These are phyloP conservation scores for Antennarius striatus DNA, from an alignment of 2,113 vertebrate species.

Conservation along the genomic window DNA sequence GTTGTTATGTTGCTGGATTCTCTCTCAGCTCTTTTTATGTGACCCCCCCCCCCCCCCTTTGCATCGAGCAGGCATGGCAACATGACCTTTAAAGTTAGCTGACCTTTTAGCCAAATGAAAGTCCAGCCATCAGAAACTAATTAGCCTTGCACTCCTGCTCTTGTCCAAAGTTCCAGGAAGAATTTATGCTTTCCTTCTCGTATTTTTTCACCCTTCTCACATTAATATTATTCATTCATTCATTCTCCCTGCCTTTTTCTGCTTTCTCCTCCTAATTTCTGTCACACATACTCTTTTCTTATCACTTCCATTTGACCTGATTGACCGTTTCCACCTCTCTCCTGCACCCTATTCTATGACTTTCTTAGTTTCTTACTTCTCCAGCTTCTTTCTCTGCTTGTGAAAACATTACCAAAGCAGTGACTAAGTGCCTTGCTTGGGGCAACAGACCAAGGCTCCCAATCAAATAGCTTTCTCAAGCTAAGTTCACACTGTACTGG, in stretches of 20 bases:
- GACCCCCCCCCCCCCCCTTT: constrained; percentile 36
- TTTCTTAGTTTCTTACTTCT: constrained; percentile 22
- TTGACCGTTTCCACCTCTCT: constrained; percentile 45
- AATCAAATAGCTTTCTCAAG: constrained; percentile 65
- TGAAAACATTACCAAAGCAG: constrained; percentile 62
- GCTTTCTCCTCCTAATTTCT: constrained; percentile 26
- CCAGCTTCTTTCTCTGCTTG: constrained; percentile 30
- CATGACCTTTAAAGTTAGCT: constrained; percentile 76
- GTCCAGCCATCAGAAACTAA: constrained; percentile 73
- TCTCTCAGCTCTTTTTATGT: constrained; percentile 31
- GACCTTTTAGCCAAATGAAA: constrained; percentile 78
- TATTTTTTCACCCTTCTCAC: constrained; percentile 17
- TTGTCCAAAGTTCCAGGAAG: constrained; percentile 53
- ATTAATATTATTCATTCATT: constrained; percentile 30
- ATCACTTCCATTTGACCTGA: constrained; percentile 40
- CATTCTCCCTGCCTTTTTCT: constrained; percentile 2
- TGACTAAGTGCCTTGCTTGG: constrained; percentile 63
- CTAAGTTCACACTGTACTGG: constrained; percentile 56
- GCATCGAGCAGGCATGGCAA: constrained; percentile 40
- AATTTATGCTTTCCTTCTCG: constrained; percentile 41
- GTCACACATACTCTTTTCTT: constrained; percentile 16
- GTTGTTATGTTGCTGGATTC: constrained; percentile 37
- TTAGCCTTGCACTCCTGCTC: constrained; percentile 72
- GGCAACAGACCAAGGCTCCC: constrained; percentile 57
- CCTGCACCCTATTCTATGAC: constrained; percentile 25